A percentile compares a stretch with the other conserved stretches of the same genome.
phyloP scores from a whole-genome alignment of 2,797 vertebrate species.

The Phataginus tetradactyla region DNA sequence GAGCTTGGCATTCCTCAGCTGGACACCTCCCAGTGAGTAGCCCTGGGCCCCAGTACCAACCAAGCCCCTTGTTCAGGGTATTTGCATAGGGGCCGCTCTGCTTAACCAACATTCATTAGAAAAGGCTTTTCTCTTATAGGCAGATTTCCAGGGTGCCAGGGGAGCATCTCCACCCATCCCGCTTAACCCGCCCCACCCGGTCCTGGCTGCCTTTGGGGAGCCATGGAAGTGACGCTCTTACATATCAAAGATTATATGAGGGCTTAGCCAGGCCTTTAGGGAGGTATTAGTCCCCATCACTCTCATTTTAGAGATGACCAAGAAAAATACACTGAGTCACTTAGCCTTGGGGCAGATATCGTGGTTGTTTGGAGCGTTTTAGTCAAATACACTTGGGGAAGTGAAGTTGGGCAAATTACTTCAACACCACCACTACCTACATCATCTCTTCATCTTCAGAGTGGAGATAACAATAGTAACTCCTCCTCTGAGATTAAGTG shows the following conservation, averaged over 20 bases:
- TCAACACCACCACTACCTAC: background rate
- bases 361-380: background rate
- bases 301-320: conserved; percentile 24
- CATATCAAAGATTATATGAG: conserved; percentile 37
- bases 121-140: conserved; percentile 81
- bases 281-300: background rate
- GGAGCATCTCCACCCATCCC: conserved; percentile 60
- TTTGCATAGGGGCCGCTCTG: conserved; percentile 85
- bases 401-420: background rate
- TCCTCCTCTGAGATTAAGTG: background rate
- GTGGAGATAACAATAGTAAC: background rate
- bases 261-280: background rate
- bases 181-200: background rate
- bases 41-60: conserved; percentile 79
- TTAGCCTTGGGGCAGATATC: background rate
- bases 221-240: background rate
- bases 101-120: conserved; percentile 85
- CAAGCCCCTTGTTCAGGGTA: conserved; percentile 81
- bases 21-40: conserved; percentile 75
- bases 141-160: conserved; percentile 38
- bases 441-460: background rate
- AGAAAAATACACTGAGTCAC: background rate
- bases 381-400: background rate
- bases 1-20: conserved; percentile 78
- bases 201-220: background rate